phyloP scores from a whole-genome alignment of 2,888 invertebrate species.

The Hypselothyrea guttata region DNA sequence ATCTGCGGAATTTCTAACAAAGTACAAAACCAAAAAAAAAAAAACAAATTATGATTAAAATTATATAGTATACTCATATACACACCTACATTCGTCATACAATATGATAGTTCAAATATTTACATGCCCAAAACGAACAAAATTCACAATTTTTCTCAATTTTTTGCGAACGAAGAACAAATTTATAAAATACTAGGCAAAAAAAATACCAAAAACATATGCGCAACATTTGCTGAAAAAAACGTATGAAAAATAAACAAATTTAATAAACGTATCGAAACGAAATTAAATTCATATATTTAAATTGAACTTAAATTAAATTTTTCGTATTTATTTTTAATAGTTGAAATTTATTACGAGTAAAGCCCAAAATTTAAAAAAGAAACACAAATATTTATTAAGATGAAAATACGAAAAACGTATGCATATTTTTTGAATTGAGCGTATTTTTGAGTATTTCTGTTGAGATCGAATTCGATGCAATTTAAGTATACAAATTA shows the following conservation, averaged over 20 bases:
- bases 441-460: slow-evolving; percentile 47
- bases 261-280: slow-evolving; percentile 18
- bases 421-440: slow-evolving; percentile 52
- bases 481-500: slow-evolving; percentile 23
- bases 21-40: slow-evolving; percentile 59
- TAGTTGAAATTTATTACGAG: slow-evolving; percentile 57
- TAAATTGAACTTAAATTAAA: slow-evolving; percentile 46
- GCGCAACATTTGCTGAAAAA: slow-evolving; percentile 67
- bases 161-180: slow-evolving; percentile 17
- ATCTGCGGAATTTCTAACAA: slow-evolving; percentile 76
- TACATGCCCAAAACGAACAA: slow-evolving; percentile 23
- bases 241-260: slow-evolving; percentile 16
- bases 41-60: slow-evolving; percentile 44
- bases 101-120: slow-evolving; percentile 67
- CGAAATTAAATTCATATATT: slow-evolving; percentile 18
- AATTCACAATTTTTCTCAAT: slow-evolving; percentile 29
- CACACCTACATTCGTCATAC: slow-evolving; percentile 18
- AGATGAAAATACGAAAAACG: slow-evolving; percentile 4
- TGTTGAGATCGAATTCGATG: slow-evolving; percentile 34
- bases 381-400: slow-evolving; percentile 3
- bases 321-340: slow-evolving; percentile 56
- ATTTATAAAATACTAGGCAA: slow-evolving; percentile 1
- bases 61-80: slow-evolving; percentile 13
- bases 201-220: slow-evolving; percentile 40
- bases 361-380: slow-evolving; percentile 21